phyloP scores from a whole-genome alignment of 2,888 invertebrate species.

The Ectropis crepuscularia region DNA sequence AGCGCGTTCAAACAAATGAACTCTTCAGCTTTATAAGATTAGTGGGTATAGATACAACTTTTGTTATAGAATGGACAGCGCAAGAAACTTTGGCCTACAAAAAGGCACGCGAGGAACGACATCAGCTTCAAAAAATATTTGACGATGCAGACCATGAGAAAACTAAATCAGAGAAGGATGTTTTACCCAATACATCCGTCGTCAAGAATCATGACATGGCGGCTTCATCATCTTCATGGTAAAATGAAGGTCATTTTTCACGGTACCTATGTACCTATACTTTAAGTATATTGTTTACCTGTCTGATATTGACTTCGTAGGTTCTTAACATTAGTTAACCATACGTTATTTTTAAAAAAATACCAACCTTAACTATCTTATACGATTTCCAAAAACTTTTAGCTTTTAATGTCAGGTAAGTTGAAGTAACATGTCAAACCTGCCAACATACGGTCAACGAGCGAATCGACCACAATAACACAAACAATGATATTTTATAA shows the following conservation, averaged over 20 bases:
- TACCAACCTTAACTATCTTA: too few relatives aligned
- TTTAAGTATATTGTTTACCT: background rate
- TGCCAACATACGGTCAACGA: background rate
- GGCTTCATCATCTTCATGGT: constrained; percentile 60
- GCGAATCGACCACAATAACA: constrained; percentile 14
- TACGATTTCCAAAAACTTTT: background rate
- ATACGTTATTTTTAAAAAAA: too few relatives aligned
- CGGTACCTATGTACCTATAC: background rate
- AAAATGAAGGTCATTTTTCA: constrained; percentile 24
- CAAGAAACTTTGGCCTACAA: constrained; percentile 71
- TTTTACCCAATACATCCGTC: constrained; percentile 57
- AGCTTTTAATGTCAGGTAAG: background rate
- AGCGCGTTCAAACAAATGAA: background rate
- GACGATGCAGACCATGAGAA: constrained; percentile 44
- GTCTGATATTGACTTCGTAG: background rate
- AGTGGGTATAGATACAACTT: background rate
- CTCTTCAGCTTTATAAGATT: background rate
- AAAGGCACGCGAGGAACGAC: constrained; percentile 71
- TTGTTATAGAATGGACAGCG: constrained; percentile 69
- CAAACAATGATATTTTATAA: constrained; percentile 36
- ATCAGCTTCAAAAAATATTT: constrained; percentile 51
- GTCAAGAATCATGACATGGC: constrained; percentile 54
- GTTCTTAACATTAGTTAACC: background rate
- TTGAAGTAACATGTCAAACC: constrained; percentile 1
- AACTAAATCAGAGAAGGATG: constrained; percentile 46